Evolutionary conservation across 2,113 vertebrate genomes (phyloP).

Genomic region (Bettongia penicillata): DNA sequence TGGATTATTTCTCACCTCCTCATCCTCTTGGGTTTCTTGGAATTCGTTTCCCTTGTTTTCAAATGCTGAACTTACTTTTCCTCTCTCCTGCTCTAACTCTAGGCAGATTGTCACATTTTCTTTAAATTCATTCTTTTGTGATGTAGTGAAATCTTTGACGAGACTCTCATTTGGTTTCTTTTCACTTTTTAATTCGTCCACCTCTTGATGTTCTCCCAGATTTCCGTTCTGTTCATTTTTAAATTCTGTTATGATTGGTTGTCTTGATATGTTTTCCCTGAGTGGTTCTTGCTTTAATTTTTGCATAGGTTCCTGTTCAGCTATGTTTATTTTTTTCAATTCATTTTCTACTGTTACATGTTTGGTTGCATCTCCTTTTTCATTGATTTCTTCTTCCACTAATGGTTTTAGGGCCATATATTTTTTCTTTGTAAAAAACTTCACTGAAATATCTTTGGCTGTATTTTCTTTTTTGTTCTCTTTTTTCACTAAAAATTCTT

Average conservation of each 20-base stretch:
- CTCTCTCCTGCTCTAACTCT: slow-evolving; percentile 55
- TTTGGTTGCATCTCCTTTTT: slow-evolving; percentile 40
- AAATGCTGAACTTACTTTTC: slow-evolving; percentile 20
- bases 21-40: slow-evolving; percentile 25
- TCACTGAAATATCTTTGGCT: background rate
- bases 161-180: slow-evolving; percentile 19
- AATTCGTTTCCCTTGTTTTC: slow-evolving; percentile 38
- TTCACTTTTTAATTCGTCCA: background rate
- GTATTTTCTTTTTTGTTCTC: slow-evolving; percentile 63
- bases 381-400: slow-evolving; percentile 33
- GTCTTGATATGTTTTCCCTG: slow-evolving; percentile 13
- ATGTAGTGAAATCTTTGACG: background rate
- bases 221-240: slow-evolving; percentile 50
- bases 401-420: background rate
- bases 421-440: slow-evolving; percentile 45
- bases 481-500: slow-evolving; percentile 51
- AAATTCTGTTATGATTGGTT: slow-evolving; percentile 6
- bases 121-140: slow-evolving; percentile 39
- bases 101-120: slow-evolving; percentile 32
- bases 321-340: background rate
- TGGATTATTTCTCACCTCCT: background rate
- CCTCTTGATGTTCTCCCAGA: background rate
- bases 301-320: background rate
- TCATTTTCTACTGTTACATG: background rate
- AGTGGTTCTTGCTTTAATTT: slow-evolving; percentile 16